Evolutionary conservation across 2,113 vertebrate genomes (phyloP), one percentile per base, ranked within the genome.

Genomic region (Mormyrus lacerda): DNA sequence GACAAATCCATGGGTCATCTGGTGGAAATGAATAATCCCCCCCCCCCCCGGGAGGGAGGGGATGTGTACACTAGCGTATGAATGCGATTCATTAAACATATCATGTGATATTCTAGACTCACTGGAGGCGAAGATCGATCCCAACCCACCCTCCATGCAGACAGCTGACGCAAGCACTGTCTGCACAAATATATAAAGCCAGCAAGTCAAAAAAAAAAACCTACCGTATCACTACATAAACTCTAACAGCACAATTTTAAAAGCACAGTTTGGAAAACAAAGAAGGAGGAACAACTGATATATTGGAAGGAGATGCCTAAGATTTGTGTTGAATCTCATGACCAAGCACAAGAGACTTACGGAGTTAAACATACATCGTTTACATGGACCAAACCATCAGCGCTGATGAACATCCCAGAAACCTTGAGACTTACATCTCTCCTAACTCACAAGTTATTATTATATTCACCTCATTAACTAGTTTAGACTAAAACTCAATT

Each of bases 1-100:
- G 85, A 35, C 24, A 53, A 87, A 87, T 39, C 50, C 1, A n/a
- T 51, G 85, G 85, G 85, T 87, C 85, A 87, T 87, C 85, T 87
- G 48, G 27, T 53, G 53, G 39, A 87, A 87, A 55, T 87, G 50
- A 87, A 39, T 87, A 47, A 55, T 55, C 17, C 31, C 50, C 6
- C 11, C 15, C 17, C 19, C 17, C 42, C 9, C 76, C 9, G 8
- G 11, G 79, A 31, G 27, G 85, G 27, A 35, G 47, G 27, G 13
- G 50, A 31, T n/a, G 47, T 53, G 27, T 27, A 87, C 85, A 53
- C 44, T 50, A 53, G 85, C n/a, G 4, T 87, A 39, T 24, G 0
- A 84, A 87, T 53, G 50, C 39, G 50, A 87, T 35, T 39, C 85
- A 87, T 87, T 87, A 53, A 51, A 55, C 13, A 87, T 19, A 79